Conservation (phyloP, 2,797 vertebrate species). For the Hippoglossus hippoglossus region DNA sequence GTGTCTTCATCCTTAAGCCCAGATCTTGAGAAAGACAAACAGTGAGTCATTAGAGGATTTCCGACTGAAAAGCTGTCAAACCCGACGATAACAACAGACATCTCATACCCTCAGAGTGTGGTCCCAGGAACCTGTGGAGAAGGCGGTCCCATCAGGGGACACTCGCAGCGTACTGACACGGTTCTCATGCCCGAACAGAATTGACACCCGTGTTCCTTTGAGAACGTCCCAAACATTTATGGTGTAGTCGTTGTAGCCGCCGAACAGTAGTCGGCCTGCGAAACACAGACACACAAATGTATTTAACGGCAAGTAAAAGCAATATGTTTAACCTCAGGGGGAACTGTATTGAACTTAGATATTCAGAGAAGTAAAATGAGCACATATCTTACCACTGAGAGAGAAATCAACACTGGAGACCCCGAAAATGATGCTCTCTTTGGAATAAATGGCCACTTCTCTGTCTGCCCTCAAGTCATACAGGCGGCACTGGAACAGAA, state of each 20-base stretch:
- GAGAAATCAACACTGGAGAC: conserved; percentile 99
- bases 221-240: conserved; percentile 99
- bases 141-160: conserved; percentile 95
- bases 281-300: neutral
- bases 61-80: neutral
- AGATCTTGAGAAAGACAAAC: conserved; percentile 86
- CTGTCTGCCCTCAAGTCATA: conserved; percentile 97
- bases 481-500: conserved; percentile 90
- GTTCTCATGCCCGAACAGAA: conserved; percentile 97
- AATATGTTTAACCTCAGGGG: neutral
- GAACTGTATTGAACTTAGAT: neutral
- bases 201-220: conserved; percentile 95
- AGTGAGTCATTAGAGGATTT: conserved; percentile 7
- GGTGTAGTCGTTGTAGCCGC: conserved; percentile 98
- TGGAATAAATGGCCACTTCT: conserved; percentile 98
- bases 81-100: neutral
- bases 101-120: conserved; percentile 92
- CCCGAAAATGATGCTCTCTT: conserved; percentile 99
- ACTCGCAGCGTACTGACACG: conserved; percentile 96
- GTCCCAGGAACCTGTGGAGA: conserved; percentile 98
- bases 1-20: conserved; percentile 87
- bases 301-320: neutral
- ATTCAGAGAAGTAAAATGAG: neutral
- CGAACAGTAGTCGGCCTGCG: conserved; percentile 93
- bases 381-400: conserved; percentile 91